Evolutionary conservation across 1,140 invertebrate species (phyloP), one percentile per base, ranked within the genome.

Genomic region (Scaptomyza montana): DNA sequence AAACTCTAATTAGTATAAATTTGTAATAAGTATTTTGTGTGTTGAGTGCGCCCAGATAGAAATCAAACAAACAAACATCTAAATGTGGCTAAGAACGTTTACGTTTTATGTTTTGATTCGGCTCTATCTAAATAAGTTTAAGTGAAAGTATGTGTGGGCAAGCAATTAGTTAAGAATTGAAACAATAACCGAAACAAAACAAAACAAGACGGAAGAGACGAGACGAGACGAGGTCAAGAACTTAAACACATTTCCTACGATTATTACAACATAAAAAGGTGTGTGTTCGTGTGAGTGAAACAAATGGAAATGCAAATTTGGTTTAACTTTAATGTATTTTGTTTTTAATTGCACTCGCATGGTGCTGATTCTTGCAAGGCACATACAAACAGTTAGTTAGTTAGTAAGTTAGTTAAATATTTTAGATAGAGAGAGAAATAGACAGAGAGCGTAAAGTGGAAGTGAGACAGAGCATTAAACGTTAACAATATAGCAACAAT

Each of bases 201-300:
- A 28, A 16, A n/a, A 41, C 36, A 19, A 33, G 7, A 33, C 7
- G 1, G 7, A 33, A 21, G 19, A 39, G n/a, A 36, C 64, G 46
- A 21, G 12, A 64, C 21, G 21, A 25, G 63, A 54, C 21, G 43
- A 39, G 60, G 62, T 61, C 47, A 64, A 69, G 54, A 81, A 87
- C 71, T 62, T 72, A 81, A 86, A 78, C 50, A 78, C 81, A 87
- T 69, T 43, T 81, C 82, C 84, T 87, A 87, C 82, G 54, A 82
- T 76, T 89, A 82, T 76, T 87, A 87, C 78, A 87, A 87, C 78
- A 81, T 63, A 87, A 89, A 87, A 89, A 41, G 19, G 55, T 59
- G 55, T 46, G 2, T 28, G 33, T 57, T 16, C 46, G 55, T 59
- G 55, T 9, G 62, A 50, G 68, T 51, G 33, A 3, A 64, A 64